These are phyloP conservation scores for Diachasmimorpha longicaudata DNA, from an alignment of 1,140 invertebrate species.

Conservation along the genomic window DNA sequence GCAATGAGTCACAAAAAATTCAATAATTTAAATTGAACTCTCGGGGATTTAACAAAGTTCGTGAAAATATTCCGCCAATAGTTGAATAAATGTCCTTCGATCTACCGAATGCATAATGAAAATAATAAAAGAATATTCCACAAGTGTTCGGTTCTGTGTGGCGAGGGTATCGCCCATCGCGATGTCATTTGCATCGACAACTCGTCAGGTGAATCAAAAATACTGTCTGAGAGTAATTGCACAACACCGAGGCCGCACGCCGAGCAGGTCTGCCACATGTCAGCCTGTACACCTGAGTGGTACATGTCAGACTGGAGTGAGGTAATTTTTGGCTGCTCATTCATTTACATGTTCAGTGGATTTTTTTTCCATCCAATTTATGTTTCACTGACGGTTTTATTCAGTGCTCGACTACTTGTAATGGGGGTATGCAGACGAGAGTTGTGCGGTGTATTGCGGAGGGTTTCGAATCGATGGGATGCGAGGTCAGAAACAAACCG, in stretches of 20 bases:
- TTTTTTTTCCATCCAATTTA: slow-evolving; percentile 15
- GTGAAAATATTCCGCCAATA: no score
- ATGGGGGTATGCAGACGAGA: slow-evolving; percentile 64
- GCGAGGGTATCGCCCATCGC: slow-evolving; percentile 67
- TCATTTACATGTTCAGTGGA: slow-evolving; percentile 29
- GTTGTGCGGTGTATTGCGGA: slow-evolving; percentile 62
- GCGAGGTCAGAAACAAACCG: slow-evolving; percentile 37
- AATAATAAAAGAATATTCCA: slow-evolving; percentile 25
- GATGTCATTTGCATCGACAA: slow-evolving; percentile 67
- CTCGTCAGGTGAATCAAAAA: slow-evolving; percentile 49
- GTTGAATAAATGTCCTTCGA: no score
- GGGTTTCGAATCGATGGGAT: slow-evolving; percentile 35
- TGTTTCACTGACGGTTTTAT: background rate
- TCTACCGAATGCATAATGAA: no score
- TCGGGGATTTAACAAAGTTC: no score
- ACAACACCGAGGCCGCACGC: slow-evolving; percentile 51
- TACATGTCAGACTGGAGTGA: slow-evolving; percentile 70
- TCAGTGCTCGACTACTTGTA: slow-evolving; percentile 62
- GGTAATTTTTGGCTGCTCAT: slow-evolving; percentile 44
- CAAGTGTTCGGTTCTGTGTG: slow-evolving; percentile 72
- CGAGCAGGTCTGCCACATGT: slow-evolving; percentile 60
- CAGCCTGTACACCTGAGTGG: slow-evolving; percentile 69
- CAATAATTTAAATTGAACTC: no score
- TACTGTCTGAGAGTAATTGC: slow-evolving; percentile 58
- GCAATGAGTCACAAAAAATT: no score